Base-by-base conservation (phyloP, 1,140 invertebrate genomes). In the Euwallacea fornicatus region DNA sequence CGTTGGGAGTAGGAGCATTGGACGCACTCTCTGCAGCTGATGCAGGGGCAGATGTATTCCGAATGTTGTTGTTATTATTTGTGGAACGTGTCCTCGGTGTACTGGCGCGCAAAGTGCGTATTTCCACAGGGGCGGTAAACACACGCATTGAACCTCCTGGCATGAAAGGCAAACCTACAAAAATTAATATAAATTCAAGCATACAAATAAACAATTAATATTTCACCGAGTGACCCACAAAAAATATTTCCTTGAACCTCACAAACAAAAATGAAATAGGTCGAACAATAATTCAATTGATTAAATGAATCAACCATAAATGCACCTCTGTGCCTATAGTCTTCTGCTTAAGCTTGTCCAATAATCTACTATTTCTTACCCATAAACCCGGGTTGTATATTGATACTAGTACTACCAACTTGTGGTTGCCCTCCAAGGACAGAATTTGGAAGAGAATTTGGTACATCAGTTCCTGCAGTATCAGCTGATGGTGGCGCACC, bases 91-190 rank as follows among this genome's bases (percentile, higher is more conserved):
- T 7, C 43, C 58, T 42, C 13, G 62, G 43, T 0, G 65, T 13
- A 16, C 13, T 55, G 7, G 68, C 11, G 13, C 60, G 72, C 42
- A 72, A 15, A 11, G 70, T 63, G 7, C 75, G 73, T 55, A 80
- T 75, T 66, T 79, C 78, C 46, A 81, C 62, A 0, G 78, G 79
- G 8, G 79, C 73, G 54, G 78, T 78, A 15, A 72, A 47, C 0
- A 81, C 74, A 16, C 76, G 75, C 71, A 80, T 76, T 21, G 75
- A 71, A 41, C 73, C 71, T 2, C 59, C 16, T 41, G 74, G 65
- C 55, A 72, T 47, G 50, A 73, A 69, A 3, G 74, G 74, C 15
- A 75, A 41, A 33, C 62, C 68, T 70, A 10, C 4, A 33, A 33
- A 33, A 33, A 4, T 33, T 33, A 33, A 33, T 33, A 33, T 33